Conservation (phyloP, 2,797 vertebrate genomes). For the Micrastur ruficollis region DNA sequence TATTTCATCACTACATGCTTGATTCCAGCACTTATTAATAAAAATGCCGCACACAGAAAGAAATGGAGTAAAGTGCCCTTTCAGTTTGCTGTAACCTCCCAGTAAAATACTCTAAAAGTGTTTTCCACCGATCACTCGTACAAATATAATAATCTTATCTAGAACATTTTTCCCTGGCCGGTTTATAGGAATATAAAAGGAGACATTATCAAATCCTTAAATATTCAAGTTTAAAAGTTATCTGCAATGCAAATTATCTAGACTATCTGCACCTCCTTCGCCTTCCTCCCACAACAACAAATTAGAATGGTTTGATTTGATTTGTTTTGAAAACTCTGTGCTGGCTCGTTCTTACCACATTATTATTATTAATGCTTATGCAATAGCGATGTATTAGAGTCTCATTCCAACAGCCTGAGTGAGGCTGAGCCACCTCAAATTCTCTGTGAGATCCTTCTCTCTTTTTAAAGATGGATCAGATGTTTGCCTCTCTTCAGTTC, state of each 20-base stretch:
- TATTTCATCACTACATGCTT: not conserved
- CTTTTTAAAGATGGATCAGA: not conserved
- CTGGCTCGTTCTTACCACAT: not conserved
- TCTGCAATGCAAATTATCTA: not conserved
- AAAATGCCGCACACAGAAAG: not conserved
- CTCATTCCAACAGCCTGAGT: not conserved
- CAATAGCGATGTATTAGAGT: not conserved
- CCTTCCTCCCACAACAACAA: not conserved
- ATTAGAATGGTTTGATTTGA: not conserved
- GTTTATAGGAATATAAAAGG: not conserved
- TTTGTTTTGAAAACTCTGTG: conserved; percentile 3
- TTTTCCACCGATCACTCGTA: not conserved
- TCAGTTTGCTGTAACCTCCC: not conserved
- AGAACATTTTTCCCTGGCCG: not conserved
- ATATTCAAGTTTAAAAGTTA: not conserved
- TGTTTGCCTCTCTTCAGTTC: not conserved
- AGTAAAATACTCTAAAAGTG: not conserved
- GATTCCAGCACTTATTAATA: not conserved
- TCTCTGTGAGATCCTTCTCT: not conserved
- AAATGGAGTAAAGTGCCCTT: not conserved
- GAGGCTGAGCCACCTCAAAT: not conserved
- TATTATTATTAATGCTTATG: not conserved
- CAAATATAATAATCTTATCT: not conserved
- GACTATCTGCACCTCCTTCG: not conserved
- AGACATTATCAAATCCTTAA: not conserved